Evolutionary conservation across 2,113 vertebrate genomes (phyloP), one percentile per base, ranked within the genome.

Genomic region (Lonchura striata): DNA sequence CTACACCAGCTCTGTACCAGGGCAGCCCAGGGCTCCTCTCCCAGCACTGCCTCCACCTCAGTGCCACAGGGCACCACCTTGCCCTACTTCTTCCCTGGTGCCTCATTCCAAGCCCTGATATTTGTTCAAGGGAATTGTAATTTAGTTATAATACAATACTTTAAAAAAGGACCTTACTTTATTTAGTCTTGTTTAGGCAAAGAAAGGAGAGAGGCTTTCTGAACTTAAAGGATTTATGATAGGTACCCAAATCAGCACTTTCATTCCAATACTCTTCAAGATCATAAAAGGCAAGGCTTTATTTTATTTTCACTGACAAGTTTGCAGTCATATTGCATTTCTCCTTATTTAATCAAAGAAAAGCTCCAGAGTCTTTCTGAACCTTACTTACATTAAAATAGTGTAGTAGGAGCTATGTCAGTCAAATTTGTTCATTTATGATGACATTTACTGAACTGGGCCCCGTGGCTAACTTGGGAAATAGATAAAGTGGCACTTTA

Each of bases 61-160:
- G n/a, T n/a, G n/a, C n/a, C n/a, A n/a, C n/a, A n/a, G 44, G 27
- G 31, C 25, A 78, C 20, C 31, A 35, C 39, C 6, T 9, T 21
- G 6, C 2, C 33, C 65, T 60, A 3, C 44, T 6, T 92, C 10
- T 47, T 59, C 9, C 15, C 6, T 25, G 0, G 0, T 8, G 13
- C 31, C 25, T 42, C 22, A 50, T 54, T 80, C 69, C 65, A 85
- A 74, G 16, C 24, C 28, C 22, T 71, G 24, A 37, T 22, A 30
- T 56, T 87, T 66, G 44, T 63, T 39, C 31, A 56, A 81, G 15
- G 16, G 28, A 81, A 74, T 5, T 78, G 17, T 28, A 65, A 80
- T 53, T 81, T 70, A 66, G 15, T 7, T 50, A 54, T 41, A 84
- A 50, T 8, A 41, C 5, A 47, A 65, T 80, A 47, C 33, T 79